Conservation (phyloP, 1,140 invertebrate species). For the Doryteuthis pealeii region DNA sequence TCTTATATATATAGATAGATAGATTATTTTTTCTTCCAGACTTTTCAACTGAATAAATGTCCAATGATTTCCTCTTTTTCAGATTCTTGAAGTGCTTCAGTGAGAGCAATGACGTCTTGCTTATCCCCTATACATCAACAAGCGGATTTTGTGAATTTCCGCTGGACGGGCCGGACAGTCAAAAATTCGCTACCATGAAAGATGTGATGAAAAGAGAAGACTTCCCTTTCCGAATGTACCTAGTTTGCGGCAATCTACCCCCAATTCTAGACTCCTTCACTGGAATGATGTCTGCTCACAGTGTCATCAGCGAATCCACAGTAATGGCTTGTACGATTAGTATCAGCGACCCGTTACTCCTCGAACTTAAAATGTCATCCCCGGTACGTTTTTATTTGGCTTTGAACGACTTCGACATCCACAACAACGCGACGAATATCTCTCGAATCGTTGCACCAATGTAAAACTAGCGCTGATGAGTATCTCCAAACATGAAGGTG, state of each 20-base stretch:
- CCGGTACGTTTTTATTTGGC: conserved; percentile 25
- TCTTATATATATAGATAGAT: too few species aligned
- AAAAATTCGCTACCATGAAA: not conserved
- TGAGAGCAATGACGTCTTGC: conserved; percentile 2
- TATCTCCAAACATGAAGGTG: conserved; percentile 27
- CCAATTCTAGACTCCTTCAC: conserved; percentile 20
- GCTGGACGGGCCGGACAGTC: not conserved
- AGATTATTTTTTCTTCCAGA: too few species aligned
- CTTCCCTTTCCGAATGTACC: not conserved
- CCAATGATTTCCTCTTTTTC: not conserved
- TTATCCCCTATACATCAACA: not conserved
- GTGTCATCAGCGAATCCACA: conserved; percentile 22
- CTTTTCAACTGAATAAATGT: not conserved
- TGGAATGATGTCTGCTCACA: conserved; percentile 17
- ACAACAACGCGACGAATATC: conserved; percentile 18
- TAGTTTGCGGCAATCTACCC: conserved; percentile 21
- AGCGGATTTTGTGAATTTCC: conserved; percentile 5
- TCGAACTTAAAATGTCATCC: conserved; percentile 25
- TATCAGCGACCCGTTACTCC: conserved; percentile 9
- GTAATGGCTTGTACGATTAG: conserved; percentile 24
- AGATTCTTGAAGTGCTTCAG: conserved; percentile 13
- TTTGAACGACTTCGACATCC: conserved; percentile 23
- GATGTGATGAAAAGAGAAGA: not conserved
- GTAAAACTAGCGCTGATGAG: conserved; percentile 25
- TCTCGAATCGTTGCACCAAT: conserved; percentile 26